phyloP scores from a whole-genome alignment of 2,113 vertebrate species.

The Actenoides hombroni region DNA sequence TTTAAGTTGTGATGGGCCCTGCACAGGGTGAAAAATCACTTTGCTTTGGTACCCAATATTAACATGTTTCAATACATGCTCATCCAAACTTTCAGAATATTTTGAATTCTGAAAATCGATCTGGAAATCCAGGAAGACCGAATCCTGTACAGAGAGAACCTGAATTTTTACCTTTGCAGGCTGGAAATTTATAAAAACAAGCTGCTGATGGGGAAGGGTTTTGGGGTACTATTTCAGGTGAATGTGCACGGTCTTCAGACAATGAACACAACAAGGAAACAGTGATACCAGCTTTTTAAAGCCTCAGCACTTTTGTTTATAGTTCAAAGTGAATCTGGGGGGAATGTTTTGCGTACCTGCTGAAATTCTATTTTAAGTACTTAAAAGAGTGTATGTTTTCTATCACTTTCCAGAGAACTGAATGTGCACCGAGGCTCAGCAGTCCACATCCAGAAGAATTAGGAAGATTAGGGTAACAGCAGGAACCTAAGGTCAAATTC shows the following conservation, averaged over 20 bases:
- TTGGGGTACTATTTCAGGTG: neutral
- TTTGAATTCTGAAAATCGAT: neutral
- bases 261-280: neutral
- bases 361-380: neutral
- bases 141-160: neutral
- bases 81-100: neutral
- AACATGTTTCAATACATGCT: neutral
- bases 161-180: neutral
- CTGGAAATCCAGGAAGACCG: neutral
- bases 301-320: neutral
- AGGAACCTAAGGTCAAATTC: conserved; percentile 50
- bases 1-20: neutral
- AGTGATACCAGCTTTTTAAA: neutral
- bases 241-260: neutral
- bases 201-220: neutral
- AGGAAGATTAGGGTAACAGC: conserved; percentile 56
- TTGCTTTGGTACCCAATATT: neutral
- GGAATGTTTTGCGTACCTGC: neutral
- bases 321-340: neutral
- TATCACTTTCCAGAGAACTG: conserved; percentile 36
- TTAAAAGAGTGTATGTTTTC: neutral
- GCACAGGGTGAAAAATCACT: neutral
- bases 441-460: conserved; percentile 35
- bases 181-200: neutral
- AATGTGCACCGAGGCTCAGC: conserved; percentile 32